phyloP scores from a whole-genome alignment of 2,113 vertebrate genomes.

The Aramus guarauna region DNA sequence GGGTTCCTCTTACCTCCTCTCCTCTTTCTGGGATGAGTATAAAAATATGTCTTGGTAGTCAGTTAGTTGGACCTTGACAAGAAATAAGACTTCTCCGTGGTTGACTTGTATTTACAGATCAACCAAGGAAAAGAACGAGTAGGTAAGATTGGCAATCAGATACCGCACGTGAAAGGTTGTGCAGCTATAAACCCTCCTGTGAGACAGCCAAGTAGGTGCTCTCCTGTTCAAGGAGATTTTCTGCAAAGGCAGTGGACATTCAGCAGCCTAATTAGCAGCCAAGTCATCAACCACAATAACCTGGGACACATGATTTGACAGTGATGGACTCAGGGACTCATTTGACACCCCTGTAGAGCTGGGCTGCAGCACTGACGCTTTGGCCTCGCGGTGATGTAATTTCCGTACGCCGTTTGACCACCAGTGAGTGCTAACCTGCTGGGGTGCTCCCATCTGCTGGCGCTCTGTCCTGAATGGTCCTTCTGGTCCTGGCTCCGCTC shows the following conservation, averaged over 20 bases:
- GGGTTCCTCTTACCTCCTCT: background rate
- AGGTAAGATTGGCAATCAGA: background rate
- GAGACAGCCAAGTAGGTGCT: background rate
- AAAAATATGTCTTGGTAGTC: background rate
- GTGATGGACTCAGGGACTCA: background rate
- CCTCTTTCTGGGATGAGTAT: background rate
- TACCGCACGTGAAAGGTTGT: background rate
- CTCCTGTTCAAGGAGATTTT: background rate
- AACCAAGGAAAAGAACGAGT: background rate
- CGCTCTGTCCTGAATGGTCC: accelerated
- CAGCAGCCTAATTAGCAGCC: background rate
- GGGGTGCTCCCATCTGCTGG: background rate
- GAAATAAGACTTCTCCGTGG: background rate
- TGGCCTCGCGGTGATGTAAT: background rate
- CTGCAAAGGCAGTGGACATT: background rate
- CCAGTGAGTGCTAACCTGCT: background rate
- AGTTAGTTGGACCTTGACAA: background rate
- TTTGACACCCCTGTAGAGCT: background rate
- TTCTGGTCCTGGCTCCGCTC: background rate
- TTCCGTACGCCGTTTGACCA: background rate
- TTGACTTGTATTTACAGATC: background rate
- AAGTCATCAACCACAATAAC: background rate
- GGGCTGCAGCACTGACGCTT: background rate
- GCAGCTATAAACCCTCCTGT: background rate
- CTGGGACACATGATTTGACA: background rate